Percentiles rank a stretch among this genome's conserved stretches.
These are phyloP conservation scores for Drosophila heteroneura DNA, from an alignment of 2,888 invertebrate genomes.

Conservation along the genomic window DNA sequence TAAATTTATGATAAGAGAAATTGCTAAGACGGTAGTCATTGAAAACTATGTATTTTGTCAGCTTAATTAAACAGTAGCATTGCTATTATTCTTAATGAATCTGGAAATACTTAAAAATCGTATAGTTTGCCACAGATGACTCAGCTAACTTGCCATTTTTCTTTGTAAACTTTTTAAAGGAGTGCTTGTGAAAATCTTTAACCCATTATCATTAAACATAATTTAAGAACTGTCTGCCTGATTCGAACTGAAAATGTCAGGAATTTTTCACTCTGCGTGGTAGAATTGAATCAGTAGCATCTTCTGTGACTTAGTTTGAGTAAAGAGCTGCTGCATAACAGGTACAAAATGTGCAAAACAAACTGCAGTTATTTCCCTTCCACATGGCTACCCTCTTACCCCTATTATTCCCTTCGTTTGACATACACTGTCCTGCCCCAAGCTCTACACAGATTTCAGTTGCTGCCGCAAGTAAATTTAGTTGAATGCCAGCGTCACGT, in stretches of 20 bases:
- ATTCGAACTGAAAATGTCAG: neutral
- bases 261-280: neutral
- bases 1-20: no score
- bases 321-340: constrained; percentile 30
- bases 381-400: neutral
- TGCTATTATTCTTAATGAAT: neutral
- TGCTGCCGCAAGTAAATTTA: constrained; percentile 45
- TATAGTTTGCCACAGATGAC: neutral
- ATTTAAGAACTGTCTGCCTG: neutral
- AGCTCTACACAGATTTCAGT: constrained; percentile 24
- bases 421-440: neutral
- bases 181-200: neutral
- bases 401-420: neutral
- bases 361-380: constrained; percentile 36
- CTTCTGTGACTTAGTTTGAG: constrained; percentile 26
- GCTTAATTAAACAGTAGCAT: neutral
- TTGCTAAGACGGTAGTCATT: neutral
- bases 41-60: neutral
- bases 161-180: neutral
- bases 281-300: constrained; percentile 12
- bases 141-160: neutral
- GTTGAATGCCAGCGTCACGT: constrained; percentile 42
- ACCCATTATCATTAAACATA: neutral
- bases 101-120: neutral
- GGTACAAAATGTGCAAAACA: constrained; percentile 44